A percentile compares a stretch with the other conserved stretches of the same genome.
Conservation (phyloP, 2,797 vertebrate genomes). For the Steatocranus sp. region DNA sequence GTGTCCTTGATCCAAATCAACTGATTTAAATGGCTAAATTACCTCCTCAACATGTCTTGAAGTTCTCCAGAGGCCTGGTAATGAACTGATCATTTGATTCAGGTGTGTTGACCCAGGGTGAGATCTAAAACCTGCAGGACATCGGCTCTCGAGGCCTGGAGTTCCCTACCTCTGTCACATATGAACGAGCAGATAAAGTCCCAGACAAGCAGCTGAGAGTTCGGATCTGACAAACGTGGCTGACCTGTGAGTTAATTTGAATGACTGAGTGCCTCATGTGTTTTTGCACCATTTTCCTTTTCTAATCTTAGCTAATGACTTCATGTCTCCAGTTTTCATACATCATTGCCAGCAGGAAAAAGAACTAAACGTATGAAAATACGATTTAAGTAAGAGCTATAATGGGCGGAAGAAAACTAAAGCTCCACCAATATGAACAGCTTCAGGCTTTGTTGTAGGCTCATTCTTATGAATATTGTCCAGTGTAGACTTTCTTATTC, state of each 20-base stretch:
- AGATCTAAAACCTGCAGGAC: not conserved
- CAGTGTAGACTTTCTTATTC: not conserved
- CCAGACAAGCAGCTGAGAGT: not conserved
- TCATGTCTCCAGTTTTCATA: not conserved
- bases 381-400: not conserved
- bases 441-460: constrained; percentile 2
- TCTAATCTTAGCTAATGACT: not conserved
- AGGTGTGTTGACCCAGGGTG: not conserved
- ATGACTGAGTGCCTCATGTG: not conserved
- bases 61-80: not conserved
- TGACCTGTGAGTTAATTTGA: not conserved
- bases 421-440: not conserved
- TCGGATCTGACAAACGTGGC: not conserved
- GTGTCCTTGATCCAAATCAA: not conserved
- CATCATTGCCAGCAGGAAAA: not conserved
- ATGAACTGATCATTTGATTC: not conserved
- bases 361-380: not conserved
- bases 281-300: not conserved
- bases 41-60: not conserved
- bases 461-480: not conserved
- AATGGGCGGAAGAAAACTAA: not conserved
- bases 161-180: not conserved
- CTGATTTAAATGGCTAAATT: not conserved
- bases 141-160: not conserved
- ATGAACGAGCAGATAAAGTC: not conserved